phyloP scores from a whole-genome alignment of 2,888 invertebrate species.

The Dione vanillae region DNA sequence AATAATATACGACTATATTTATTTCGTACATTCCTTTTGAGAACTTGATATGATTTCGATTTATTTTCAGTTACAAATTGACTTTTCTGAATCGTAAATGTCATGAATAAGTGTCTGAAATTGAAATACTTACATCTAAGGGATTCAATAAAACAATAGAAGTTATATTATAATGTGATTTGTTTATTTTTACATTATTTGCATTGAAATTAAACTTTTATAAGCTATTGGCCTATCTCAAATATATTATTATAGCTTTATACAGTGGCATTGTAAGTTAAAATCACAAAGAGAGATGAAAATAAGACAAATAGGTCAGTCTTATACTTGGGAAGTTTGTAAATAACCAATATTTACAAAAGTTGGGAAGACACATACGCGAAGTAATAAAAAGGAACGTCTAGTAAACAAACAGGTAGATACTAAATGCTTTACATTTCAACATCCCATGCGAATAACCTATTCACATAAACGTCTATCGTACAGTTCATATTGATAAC shows the following conservation, averaged over 20 bases:
- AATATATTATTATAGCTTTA: slow-evolving; percentile 68
- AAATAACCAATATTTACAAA: slow-evolving; percentile 82
- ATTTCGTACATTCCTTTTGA: no score
- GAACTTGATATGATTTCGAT: no score
- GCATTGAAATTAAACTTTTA: slow-evolving; percentile 74
- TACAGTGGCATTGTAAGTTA: slow-evolving; percentile 56
- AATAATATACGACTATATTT: no score
- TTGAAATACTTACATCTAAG: slow-evolving; percentile 18
- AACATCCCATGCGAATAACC: slow-evolving; percentile 71
- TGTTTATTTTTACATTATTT: slow-evolving; percentile 78
- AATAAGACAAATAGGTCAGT: slow-evolving; percentile 84
- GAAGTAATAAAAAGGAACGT: slow-evolving; percentile 68
- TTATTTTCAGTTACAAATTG: neutral
- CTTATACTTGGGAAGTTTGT: slow-evolving; percentile 84
- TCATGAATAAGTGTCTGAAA: slow-evolving; percentile 1
- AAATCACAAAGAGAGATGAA: slow-evolving; percentile 76
- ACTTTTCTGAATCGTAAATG: neutral
- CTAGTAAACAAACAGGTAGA: slow-evolving; percentile 68
- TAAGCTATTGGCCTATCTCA: slow-evolving; percentile 76
- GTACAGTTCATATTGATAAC: slow-evolving; percentile 74
- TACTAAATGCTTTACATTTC: slow-evolving; percentile 60
- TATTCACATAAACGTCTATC: slow-evolving; percentile 67
- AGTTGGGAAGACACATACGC: slow-evolving; percentile 80
- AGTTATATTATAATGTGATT: slow-evolving; percentile 58
- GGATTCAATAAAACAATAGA: slow-evolving; percentile 51